A percentile compares a stretch with the other conserved stretches of the same genome.
phyloP scores from a whole-genome alignment of 2,888 invertebrate species.

The Sarcophaga variegata region DNA sequence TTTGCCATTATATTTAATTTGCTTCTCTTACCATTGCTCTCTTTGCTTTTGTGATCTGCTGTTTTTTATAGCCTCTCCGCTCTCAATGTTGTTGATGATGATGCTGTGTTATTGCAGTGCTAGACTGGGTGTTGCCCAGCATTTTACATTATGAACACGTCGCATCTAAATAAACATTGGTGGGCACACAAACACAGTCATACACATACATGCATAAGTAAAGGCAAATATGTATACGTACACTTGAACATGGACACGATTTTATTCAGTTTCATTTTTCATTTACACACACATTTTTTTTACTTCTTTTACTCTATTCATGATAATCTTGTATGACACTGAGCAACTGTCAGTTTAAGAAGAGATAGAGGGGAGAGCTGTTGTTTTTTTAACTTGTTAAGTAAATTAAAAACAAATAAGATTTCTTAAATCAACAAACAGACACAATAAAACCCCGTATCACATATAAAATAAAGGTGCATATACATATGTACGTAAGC shows the following conservation, averaged over 20 bases:
- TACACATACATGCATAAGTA: not conserved
- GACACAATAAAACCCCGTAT: not conserved
- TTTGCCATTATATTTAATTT: slow-evolving; percentile 53
- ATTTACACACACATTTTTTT: slow-evolving; percentile 12
- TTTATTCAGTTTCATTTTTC: slow-evolving; percentile 36
- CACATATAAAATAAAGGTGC: too few species aligned
- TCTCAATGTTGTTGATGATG: slow-evolving; percentile 13
- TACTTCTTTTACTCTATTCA: slow-evolving; percentile 13
- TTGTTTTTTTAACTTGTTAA: slow-evolving; percentile 63
- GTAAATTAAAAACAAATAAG: slow-evolving; percentile 71
- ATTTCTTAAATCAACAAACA: slow-evolving; percentile 65
- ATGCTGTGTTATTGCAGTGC: slow-evolving; percentile 16
- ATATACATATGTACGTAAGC: too few species aligned
- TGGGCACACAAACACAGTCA: slow-evolving; percentile 23
- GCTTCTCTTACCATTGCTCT: slow-evolving; percentile 14
- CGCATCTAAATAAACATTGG: slow-evolving; percentile 67
- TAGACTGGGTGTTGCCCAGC: slow-evolving; percentile 40
- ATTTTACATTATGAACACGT: slow-evolving; percentile 66
- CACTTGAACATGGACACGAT: not conserved
- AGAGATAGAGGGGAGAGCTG: not conserved
- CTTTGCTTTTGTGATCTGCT: not conserved
- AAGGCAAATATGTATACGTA: slow-evolving; percentile 3
- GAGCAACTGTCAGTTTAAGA: not conserved
- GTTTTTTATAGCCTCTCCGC: slow-evolving; percentile 6
- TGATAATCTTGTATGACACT: not conserved